Conservation (phyloP, 2,888 invertebrate species). For the Mythimna lalbum region DNA sequence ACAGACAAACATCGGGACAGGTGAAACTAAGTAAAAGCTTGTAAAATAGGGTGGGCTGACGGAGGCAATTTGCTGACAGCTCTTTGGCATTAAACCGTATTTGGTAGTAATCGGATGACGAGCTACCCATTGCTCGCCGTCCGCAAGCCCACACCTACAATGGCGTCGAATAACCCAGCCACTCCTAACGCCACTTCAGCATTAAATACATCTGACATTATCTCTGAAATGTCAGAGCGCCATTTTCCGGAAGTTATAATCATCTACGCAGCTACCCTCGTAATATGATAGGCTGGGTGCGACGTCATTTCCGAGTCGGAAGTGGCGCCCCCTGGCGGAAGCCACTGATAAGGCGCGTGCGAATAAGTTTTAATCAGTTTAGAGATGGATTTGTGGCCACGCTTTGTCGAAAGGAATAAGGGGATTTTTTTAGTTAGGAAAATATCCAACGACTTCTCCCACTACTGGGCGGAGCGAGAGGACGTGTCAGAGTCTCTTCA, state of each 20-base stretch:
- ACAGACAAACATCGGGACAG: no score
- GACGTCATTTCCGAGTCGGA: constrained; percentile 64
- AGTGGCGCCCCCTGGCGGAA: constrained; percentile 57
- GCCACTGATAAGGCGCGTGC: constrained; percentile 53
- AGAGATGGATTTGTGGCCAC: not conserved
- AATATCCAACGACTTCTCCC: no score
- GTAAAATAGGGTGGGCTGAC: no score
- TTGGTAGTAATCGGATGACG: no score
- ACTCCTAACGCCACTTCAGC: not conserved
- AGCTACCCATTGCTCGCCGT: no score
- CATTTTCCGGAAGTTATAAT: constrained; percentile 32
- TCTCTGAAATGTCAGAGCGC: constrained; percentile 20
- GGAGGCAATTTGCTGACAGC: no score
- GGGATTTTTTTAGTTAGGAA: not conserved
- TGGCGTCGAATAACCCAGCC: no score
- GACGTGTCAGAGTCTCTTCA: no score
- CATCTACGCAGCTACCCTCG: constrained; percentile 42
- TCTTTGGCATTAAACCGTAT: no score
- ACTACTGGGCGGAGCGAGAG: no score
- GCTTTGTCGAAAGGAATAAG: not conserved
- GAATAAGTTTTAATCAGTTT: constrained; percentile 14
- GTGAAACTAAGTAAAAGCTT: no score
- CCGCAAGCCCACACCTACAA: no score
- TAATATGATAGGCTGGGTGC: constrained; percentile 47
- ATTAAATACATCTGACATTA: constrained; percentile 8